Conservation (phyloP, 2,888 invertebrate genomes). For the Acanthosepion pharaonis region DNA sequence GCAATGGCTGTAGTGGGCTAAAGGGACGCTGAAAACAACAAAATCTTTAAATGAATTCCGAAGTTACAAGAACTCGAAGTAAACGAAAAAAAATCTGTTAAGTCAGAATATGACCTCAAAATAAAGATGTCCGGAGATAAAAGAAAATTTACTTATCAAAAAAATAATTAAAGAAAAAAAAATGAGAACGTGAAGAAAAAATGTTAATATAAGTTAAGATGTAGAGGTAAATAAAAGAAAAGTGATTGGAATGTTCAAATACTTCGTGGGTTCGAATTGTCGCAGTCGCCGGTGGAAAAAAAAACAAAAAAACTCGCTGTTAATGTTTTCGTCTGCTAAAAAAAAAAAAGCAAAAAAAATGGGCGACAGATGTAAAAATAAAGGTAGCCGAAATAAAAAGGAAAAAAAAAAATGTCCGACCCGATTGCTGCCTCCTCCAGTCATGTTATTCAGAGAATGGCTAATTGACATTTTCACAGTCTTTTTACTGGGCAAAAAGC, state of each 20-base stretch:
- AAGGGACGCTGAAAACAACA: too few species aligned
- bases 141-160: too few species aligned
- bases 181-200: neutral
- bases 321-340: neutral
- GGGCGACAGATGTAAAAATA: neutral
- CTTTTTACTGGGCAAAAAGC: neutral
- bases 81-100: too few species aligned
- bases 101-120: too few species aligned
- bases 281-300: neutral
- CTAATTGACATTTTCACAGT: constrained; percentile 33
- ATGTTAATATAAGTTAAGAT: neutral
- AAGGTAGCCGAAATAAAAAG: neutral
- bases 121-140: too few species aligned
- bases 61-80: too few species aligned
- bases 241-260: neutral
- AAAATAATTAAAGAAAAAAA: neutral
- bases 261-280: neutral
- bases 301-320: neutral
- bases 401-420: neutral
- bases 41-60: too few species aligned
- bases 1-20: too few species aligned
- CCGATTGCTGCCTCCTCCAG: neutral
- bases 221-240: neutral
- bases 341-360: too few species aligned
- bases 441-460: constrained; percentile 7